Evolutionary conservation across 2,888 invertebrate genomes (phyloP), one percentile per base, ranked within the genome.

Genomic region (Athrips mouffetella): DNA sequence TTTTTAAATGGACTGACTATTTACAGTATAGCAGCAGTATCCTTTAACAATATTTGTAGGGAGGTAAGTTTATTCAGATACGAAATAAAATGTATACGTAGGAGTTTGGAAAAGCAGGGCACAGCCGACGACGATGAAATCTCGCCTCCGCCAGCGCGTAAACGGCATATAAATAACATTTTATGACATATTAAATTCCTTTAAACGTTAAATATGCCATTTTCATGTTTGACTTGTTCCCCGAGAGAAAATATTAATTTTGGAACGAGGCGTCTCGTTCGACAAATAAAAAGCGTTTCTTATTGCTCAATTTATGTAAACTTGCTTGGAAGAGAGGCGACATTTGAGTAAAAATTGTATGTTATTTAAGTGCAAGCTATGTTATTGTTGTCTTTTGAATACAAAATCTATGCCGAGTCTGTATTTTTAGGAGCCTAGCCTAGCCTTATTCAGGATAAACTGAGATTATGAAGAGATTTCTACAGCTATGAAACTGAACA

Each of bases 131-230:
- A 15, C 68, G 69, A 69, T 70, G 70, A 77, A 81, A 80, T 77
- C 78, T 74, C 55, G 51, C 55, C 52, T 60, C 65, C 60, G 65
- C 65, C 68, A 65, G 65, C 63, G 73, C 71, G 67, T 71, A 73
- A 80, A 80, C 73, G 75, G 70, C 63, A 56, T 73, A 83, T 82
- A 83, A 84, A 82, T 82, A 80, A 76, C 74, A 67, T 79, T 82
- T 84, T 82, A 84, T 73, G 82, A 77, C 79, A 76, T 80, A 81
- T 82, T 83, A 80, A 82, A 83, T 77, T 76, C 71, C 67, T 70
- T 67, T 81, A 76, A 81, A 78, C 78, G 74, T 79, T 80, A 80
- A 81, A 80, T 80, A 79, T 78, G 76, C 70, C 76, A 72, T 79
- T 76, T 72, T 72, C 76, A 73, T 77, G 69, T 75, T 73, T 72